Base-by-base conservation (phyloP, 2,888 invertebrate genomes). In the Chrysolina americana region DNA sequence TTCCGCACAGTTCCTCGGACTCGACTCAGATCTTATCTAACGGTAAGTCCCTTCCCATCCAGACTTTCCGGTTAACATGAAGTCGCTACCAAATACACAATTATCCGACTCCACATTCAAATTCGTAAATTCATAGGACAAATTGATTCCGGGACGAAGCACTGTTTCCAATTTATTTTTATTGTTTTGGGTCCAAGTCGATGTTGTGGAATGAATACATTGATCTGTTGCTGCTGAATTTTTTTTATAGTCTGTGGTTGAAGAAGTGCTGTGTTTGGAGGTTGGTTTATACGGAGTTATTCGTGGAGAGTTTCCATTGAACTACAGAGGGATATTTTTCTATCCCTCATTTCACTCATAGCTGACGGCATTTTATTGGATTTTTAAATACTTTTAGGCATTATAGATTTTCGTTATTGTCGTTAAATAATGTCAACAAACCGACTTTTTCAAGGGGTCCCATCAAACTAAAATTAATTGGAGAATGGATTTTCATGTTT, bases 161-260 rank as follows among this genome's bases (percentile, higher is more conserved):
- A 41, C 41, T 53, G 48, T 21, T 68, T 53, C 53, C 68, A 53
- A 68, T 53, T 68, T 53, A 53, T 68, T 53, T 68, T 68, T 68
- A 68, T 68, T 41, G 68, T 53, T 68, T 68, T 50, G 66, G 66
- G 66, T 28, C 50, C 36, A n/a, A 36, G 36, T 17, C 9, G 53
- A 68, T 56, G 68, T 68, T 41, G 19, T 21, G 65, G 65, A 74
- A 74, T 65, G 65, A 74, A 74, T 65, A 50, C 62, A 68, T 48
- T 48, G 62, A 70, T 65, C 65, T 74, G 66, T 70, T 70, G 65
- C 68, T 66, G 41, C 23, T 62, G 28, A 15, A 64, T 68, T 72
- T 73, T 68, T 72, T 73, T 73, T 70, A 23, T 13, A 11, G 10
- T 2, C n/a, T 23, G 36, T n/a, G 15, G 59, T 59, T 28, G 6